Base-by-base conservation (phyloP, 2,888 invertebrate genomes). In the Corythucha ciliata region DNA sequence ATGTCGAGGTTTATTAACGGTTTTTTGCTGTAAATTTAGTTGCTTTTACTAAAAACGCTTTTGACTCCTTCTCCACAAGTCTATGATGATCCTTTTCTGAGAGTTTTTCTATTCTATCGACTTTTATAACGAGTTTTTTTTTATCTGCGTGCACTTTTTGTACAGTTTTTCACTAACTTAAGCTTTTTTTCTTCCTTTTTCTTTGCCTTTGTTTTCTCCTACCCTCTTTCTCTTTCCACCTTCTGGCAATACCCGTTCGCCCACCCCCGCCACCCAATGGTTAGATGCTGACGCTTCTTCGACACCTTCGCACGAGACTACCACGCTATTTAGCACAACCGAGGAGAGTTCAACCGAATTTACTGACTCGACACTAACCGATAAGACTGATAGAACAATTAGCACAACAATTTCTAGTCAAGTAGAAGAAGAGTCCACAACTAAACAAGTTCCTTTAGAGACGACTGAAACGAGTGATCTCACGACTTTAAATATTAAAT, bases 21-120 rank as follows among this genome's bases (percentile, higher is more conserved):
- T 12, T 27, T 12, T 12, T n/a, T 37, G 55, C 55, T 55, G 55
- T 52, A 52, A 29, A 49, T 46, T n/a, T 53, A 51, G 55, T 41
- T 44, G 52, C 46, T 52, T 45, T 6, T 39, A 57, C 48, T 59
- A 59, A n/a, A n/a, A n/a, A 59, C 46, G 57, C 58, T 58, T 59
- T 41, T 45, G n/a, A 36, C 50, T 58, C 59, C 59, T 59, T 59
- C 59, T 59, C 54, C 55, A 57, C 59, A 59, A 59, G 59, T 59
- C 58, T 57, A 54, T 57, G 54, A 52, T 42, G 46, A 49, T 49
- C 49, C 49, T 49, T 48, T 12, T 29, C 37, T 44, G n/a, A n/a
- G n/a, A 20, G 29, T 14, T 12, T 29, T 32, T 39, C 46, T 21
- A 22, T 10, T 32, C 20, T 25, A 41, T 41, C 24, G 5, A 29